Evolutionary conservation across 2,113 vertebrate species (phyloP), one percentile per base, ranked within the genome.

Genomic region (Pitta sordida): DNA sequence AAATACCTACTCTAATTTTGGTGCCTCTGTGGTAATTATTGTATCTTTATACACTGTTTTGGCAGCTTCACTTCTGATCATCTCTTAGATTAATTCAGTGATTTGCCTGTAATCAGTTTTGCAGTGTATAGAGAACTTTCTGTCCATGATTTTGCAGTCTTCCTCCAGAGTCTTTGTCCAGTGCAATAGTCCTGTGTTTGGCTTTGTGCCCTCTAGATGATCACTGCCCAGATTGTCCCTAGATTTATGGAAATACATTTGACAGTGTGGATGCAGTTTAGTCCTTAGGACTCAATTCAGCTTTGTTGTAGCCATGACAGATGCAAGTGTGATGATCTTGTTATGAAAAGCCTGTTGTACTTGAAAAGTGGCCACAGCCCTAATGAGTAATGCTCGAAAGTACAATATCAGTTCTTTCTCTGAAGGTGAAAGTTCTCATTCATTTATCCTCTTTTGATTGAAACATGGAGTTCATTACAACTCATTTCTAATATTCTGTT

Each of bases 391-490:
- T 52, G 60, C 60, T 90, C 48, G 65, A 26, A 91, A 94, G 78
- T 81, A 48, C 82, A 46, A 3, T 83, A 83, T 90, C 93, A 65
- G 60, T 55, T 74, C 83, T 84, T 60, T 70, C 86, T 94, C 71
- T 91, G 65, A 83, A 74, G 86, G 82, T 87, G 86, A 78, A 93
- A 88, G 88, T 84, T 52, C 80, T 91, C 70, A 37, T 90, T 95
- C 76, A 65, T 95, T 94, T 95, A 39, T 94, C 86, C 82, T 79
- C 85, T 77, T 93, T 51, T 86, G 85, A 89, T 29, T 94, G 91
- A 91, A 94, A 80, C 95, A 83, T 88, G 76, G 85, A 95, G 91
- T 90, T 95, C 93, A 90, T 88, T 93, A 82, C 87, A 90, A 44
- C 88, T 85, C 48, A 39, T 90, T 95, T 88, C 87, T 89, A 88